Conservation (phyloP, 2,113 vertebrate genomes). For the Silurus meridionalis region DNA sequence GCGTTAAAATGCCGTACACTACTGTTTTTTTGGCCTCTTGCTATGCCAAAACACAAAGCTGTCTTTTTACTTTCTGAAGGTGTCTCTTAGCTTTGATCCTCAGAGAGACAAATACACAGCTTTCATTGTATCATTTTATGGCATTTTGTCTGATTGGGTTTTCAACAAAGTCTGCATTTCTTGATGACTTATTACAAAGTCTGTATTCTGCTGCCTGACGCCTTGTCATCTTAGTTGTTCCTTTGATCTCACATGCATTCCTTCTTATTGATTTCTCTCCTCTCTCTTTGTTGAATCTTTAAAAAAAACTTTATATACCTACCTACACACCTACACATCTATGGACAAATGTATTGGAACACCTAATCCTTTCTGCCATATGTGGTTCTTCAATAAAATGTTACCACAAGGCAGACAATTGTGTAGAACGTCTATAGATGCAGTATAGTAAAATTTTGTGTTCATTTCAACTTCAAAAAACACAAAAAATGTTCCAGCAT, state of each 20-base stretch:
- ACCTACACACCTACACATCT: too few relatives aligned
- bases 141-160: slow-evolving; percentile 31
- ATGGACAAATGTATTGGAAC: too few relatives aligned
- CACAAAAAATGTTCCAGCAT: too few relatives aligned
- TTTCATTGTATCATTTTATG: slow-evolving; percentile 29
- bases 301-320: background rate
- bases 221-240: background rate
- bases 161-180: slow-evolving; percentile 20
- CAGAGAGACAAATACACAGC: slow-evolving; percentile 3
- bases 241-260: slow-evolving; percentile 17
- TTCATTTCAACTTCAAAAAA: too few relatives aligned
- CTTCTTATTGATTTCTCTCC: background rate
- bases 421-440: too few relatives aligned
- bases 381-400: too few relatives aligned
- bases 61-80: background rate
- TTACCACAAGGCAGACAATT: too few relatives aligned
- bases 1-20: slow-evolving; percentile 9
- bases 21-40: background rate
- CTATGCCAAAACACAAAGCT: slow-evolving; percentile 14
- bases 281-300: background rate
- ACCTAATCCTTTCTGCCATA: too few relatives aligned
- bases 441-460: too few relatives aligned
- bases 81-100: slow-evolving; percentile 7
- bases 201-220: background rate
- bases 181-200: slow-evolving; percentile 1